Conservation (phyloP, 2,113 vertebrate genomes). For the Syrmaticus mikado region DNA sequence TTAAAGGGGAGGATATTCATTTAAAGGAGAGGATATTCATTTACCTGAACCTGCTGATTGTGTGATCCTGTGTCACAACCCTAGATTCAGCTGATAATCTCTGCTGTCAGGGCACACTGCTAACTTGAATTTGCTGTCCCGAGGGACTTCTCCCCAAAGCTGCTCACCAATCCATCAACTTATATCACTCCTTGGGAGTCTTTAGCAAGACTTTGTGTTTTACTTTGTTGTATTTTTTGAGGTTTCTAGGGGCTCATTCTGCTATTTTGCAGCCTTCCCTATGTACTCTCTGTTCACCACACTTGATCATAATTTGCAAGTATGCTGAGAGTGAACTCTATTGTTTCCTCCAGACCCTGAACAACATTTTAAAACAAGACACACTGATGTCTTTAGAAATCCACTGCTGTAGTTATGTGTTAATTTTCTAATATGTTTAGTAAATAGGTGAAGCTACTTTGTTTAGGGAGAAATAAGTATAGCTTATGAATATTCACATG, state of each 20-base stretch:
- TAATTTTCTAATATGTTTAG: background rate
- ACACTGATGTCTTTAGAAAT: background rate
- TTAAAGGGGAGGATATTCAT: too few relatives aligned
- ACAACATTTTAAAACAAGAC: background rate
- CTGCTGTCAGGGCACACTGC: background rate
- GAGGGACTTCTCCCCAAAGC: background rate
- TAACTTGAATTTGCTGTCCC: background rate
- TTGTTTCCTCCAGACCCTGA: background rate
- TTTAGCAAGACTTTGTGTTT: background rate
- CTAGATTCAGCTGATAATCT: background rate
- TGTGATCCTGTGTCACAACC: background rate
- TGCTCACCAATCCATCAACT: accelerated
- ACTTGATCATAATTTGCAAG: background rate
- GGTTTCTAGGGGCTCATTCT: background rate
- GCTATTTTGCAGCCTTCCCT: background rate
- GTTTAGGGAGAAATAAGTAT: background rate
- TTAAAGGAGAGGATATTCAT: background rate
- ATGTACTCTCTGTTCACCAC: background rate
- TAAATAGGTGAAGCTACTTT: background rate
- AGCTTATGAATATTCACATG: background rate
- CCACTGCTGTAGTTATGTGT: background rate
- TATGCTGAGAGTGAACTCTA: background rate
- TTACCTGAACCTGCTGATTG: background rate
- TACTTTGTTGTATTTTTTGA: background rate
- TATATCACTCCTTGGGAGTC: background rate